phyloP scores from a whole-genome alignment of 2,888 invertebrate species.

The Leptopilina syphax region DNA sequence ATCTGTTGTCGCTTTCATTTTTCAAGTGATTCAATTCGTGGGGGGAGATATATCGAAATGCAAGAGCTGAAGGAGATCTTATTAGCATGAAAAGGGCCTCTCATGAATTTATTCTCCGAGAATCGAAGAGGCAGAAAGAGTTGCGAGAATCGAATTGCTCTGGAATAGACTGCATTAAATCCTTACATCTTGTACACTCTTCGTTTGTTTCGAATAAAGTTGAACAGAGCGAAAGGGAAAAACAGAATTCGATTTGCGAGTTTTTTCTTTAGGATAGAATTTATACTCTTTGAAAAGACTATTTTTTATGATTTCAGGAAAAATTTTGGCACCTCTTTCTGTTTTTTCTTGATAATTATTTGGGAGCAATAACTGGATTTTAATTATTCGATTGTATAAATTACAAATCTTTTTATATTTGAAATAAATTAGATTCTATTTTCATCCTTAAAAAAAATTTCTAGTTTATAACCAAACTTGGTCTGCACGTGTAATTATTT shows the following conservation, averaged over 20 bases:
- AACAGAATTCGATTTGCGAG: conserved; percentile 3
- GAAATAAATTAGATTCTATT: neutral
- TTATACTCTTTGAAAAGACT: neutral
- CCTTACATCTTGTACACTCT: conserved; percentile 24
- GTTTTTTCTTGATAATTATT: too few relatives aligned
- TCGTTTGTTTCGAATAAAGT: conserved; percentile 7
- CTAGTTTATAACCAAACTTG: too few relatives aligned
- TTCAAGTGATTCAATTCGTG: conserved; percentile 12
- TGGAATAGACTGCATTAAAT: conserved; percentile 26
- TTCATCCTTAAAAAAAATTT: neutral
- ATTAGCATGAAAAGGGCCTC: conserved; percentile 60
- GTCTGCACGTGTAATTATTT: too few relatives aligned
- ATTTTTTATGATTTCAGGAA: neutral
- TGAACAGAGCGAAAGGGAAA: neutral
- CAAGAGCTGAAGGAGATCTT: conserved; percentile 52
- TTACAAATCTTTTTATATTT: too few relatives aligned
- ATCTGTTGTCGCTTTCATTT: conserved; percentile 19
- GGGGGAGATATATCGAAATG: neutral
- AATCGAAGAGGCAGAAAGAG: conserved; percentile 28
- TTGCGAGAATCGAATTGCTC: conserved; percentile 29
- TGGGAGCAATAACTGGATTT: too few relatives aligned
- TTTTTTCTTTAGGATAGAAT: conserved; percentile 6
- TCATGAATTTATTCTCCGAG: conserved; percentile 51
- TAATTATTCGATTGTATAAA: too few relatives aligned
- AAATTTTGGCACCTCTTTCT: too few relatives aligned